phyloP scores from a whole-genome alignment of 2,113 vertebrate genomes.

The Pseudorectes ferrugineus region DNA sequence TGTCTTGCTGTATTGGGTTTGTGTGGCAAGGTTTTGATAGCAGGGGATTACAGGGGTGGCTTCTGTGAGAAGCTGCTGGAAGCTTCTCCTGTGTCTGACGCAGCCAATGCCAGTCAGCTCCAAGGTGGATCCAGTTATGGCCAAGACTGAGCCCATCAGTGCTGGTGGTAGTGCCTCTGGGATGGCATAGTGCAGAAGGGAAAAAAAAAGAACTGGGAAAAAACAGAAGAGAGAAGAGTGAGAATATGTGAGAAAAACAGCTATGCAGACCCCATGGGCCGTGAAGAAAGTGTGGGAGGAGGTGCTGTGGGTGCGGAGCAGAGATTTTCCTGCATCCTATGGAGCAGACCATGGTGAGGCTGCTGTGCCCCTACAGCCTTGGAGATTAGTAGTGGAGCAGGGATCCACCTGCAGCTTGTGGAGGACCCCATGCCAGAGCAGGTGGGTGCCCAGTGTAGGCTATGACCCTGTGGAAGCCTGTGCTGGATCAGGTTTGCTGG shows the following conservation, averaged over 20 bases:
- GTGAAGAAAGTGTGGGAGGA: neutral
- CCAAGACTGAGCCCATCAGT: neutral
- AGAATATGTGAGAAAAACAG: neutral
- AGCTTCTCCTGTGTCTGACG: neutral
- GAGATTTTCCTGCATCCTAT: neutral
- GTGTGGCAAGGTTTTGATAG: neutral
- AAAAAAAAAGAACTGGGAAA: neutral
- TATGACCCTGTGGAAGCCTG: neutral
- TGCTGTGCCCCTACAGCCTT: neutral
- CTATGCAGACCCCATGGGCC: neutral
- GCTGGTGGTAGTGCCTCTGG: neutral
- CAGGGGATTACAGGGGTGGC: neutral
- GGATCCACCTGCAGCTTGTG: neutral
- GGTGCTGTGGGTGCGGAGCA: neutral
- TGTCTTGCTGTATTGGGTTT: neutral
- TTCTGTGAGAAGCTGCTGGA: neutral
- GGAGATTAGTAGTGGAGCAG: neutral
- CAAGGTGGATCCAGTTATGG: neutral
- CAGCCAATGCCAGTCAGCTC: neutral
- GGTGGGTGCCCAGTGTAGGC: neutral
- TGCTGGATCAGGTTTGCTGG: neutral
- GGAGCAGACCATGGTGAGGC: neutral
- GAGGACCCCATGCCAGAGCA: neutral
- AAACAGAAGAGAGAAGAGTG: neutral
- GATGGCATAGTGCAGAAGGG: neutral